Conservation (phyloP, 2,113 vertebrate species). For the Mustelus asterias region DNA sequence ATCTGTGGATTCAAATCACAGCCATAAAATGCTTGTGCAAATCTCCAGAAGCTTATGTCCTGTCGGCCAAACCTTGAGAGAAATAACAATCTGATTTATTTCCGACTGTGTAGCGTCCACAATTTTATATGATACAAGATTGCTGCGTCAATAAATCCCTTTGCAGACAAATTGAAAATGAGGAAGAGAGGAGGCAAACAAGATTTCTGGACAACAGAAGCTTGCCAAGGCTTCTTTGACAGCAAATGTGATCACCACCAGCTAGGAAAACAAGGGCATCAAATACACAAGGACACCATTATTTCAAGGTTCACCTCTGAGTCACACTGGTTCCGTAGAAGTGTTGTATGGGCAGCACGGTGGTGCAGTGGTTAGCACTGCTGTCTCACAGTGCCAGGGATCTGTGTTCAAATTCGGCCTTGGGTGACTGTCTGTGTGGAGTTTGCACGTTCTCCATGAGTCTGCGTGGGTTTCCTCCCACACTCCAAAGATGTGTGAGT, state of each 20-base stretch:
- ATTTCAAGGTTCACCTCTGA: background rate
- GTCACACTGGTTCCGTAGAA: background rate
- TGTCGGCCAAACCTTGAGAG: background rate
- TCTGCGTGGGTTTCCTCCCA: too few species aligned
- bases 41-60: background rate
- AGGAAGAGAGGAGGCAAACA: background rate
- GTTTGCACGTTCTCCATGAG: too few species aligned
- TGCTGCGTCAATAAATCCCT: background rate
- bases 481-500: too few species aligned
- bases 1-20: background rate
- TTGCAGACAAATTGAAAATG: background rate
- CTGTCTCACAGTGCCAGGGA: too few species aligned
- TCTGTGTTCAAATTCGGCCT: too few species aligned
- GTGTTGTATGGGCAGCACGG: too few species aligned
- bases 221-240: background rate
- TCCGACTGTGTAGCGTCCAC: background rate
- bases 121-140: background rate
- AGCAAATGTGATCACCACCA: background rate
- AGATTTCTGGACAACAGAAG: too few species aligned
- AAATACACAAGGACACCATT: background rate
- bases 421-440: too few species aligned
- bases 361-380: too few species aligned
- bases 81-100: constrained; percentile 19
- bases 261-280: background rate
- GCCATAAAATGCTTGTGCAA: background rate